These are phyloP conservation scores for Phenganax subtilis DNA, from an alignment of 92 coral and sea anemone species.

Conservation along the genomic window DNA sequence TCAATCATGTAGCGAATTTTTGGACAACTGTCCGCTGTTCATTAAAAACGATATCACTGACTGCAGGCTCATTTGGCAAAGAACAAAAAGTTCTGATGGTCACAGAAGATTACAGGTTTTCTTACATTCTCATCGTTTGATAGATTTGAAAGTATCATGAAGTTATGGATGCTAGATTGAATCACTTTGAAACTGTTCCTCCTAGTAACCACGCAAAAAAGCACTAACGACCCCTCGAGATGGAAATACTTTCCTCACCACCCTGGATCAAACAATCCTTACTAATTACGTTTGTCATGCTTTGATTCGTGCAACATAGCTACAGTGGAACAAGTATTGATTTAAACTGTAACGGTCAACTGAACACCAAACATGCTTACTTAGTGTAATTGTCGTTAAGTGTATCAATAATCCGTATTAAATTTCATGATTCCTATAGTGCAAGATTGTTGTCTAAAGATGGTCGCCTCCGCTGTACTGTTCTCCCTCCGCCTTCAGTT, in stretches of 20 bases:
- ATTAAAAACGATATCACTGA: conserved; percentile 70
- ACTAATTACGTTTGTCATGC: too few relatives aligned
- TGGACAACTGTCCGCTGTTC: conserved; percentile 89
- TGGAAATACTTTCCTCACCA: too few relatives aligned
- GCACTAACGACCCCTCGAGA: too few relatives aligned
- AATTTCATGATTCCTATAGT: conserved; percentile 29
- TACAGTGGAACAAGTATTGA: too few relatives aligned
- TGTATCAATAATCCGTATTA: too few relatives aligned
- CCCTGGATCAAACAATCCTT: too few relatives aligned
- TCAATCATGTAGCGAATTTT: conserved; percentile 76
- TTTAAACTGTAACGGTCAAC: too few relatives aligned
- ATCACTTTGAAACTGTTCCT: not conserved
- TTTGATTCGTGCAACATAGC: too few relatives aligned
- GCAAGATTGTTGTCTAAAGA: conserved; percentile 73
- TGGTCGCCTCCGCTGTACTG: conserved; percentile 70
- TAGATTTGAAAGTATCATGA: not conserved
- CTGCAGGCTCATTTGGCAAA: conserved; percentile 57
- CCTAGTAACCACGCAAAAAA: too few relatives aligned
- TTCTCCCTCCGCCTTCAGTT: conserved; percentile 94
- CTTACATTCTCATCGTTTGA: too few relatives aligned
- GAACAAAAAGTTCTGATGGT: conserved; percentile 77
- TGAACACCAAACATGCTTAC: too few relatives aligned
- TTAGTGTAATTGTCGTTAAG: too few relatives aligned
- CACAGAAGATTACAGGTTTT: conserved; percentile 84
- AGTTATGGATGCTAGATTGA: not conserved